Percentiles rank a stretch among this genome's conserved stretches.
phyloP scores from a whole-genome alignment of 1,140 invertebrate genomes.

The Akabosia matsudoensis region DNA sequence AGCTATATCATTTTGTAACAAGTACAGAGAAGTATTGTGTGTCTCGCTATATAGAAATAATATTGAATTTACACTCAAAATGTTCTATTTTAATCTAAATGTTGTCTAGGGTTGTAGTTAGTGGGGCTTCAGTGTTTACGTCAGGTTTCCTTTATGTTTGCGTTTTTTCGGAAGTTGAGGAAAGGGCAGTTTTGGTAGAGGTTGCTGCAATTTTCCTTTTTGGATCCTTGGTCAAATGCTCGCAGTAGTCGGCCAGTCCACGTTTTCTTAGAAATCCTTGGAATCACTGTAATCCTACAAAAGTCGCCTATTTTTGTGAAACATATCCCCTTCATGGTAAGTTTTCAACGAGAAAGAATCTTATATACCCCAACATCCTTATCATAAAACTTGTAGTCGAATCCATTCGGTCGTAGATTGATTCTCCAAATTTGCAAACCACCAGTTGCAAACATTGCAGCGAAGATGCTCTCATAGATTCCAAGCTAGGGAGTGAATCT shows the following conservation, averaged over 20 bases:
- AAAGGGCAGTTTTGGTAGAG: not conserved
- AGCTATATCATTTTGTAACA: too few relatives aligned
- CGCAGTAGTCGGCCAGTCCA: not conserved
- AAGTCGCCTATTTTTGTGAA: not conserved
- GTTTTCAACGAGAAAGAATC: too few relatives aligned
- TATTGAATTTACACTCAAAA: too few relatives aligned
- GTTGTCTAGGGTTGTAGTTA: too few relatives aligned
- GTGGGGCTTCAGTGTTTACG: too few relatives aligned
- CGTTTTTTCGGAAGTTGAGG: not conserved
- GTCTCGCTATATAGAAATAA: too few relatives aligned
- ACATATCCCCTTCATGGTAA: not conserved
- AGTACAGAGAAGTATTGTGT: too few relatives aligned
- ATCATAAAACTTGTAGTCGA: conserved; percentile 13
- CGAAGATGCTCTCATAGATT: not conserved
- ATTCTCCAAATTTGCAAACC: conserved; percentile 19
- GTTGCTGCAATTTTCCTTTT: not conserved
- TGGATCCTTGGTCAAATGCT: not conserved
- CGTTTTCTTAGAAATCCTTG: not conserved
- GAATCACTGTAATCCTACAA: not conserved
- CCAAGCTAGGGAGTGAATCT: too few relatives aligned
- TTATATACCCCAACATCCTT: conserved; percentile 26
- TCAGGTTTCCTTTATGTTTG: too few relatives aligned
- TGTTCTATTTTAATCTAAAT: too few relatives aligned
- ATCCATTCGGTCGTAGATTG: conserved; percentile 1
- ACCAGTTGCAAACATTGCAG: conserved; percentile 12